phyloP scores from a whole-genome alignment of 1,140 invertebrate species.

The Delia radicum region DNA sequence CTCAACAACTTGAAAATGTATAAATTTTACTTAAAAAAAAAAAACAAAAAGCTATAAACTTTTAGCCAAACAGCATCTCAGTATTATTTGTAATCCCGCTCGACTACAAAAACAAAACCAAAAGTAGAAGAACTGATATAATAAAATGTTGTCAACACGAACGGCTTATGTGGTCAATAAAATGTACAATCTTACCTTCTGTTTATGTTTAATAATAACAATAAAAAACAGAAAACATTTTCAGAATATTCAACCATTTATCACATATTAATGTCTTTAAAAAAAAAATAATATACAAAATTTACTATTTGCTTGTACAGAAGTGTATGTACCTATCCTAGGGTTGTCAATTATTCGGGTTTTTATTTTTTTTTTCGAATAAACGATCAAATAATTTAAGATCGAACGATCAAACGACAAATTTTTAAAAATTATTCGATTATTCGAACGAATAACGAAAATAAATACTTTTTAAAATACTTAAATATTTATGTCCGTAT shows the following conservation, averaged over 20 bases:
- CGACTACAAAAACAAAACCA: not conserved
- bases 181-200: constrained; percentile 19
- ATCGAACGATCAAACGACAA: no score
- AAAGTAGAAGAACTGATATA: not conserved
- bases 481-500: no score
- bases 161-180: constrained; percentile 21
- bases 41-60: not conserved
- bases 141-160: constrained; percentile 24
- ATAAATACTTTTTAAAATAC: no score
- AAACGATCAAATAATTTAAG: no score
- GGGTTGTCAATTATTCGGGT: no score
- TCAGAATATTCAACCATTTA: not conserved
- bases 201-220: constrained; percentile 10
- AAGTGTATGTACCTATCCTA: no score
- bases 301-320: no score
- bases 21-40: not conserved
- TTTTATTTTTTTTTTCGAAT: no score
- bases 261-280: no score
- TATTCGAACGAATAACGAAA: no score
- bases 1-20: not conserved
- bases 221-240: not conserved
- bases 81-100: constrained; percentile 11
- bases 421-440: no score
- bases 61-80: constrained; percentile 3
- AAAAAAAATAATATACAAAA: no score